Conservation (phyloP, 2,888 invertebrate genomes). For the Eupithecia centaureata region DNA sequence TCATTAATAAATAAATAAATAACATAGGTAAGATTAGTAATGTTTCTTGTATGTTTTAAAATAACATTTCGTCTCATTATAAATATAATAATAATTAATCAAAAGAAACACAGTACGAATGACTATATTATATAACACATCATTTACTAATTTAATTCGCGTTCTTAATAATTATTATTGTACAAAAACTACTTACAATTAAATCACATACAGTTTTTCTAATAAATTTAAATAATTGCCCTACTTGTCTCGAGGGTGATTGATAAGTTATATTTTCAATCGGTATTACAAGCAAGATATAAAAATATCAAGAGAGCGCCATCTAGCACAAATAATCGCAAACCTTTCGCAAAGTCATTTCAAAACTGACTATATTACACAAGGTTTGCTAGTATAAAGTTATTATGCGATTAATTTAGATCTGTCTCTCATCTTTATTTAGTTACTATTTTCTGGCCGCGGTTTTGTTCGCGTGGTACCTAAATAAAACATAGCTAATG, state of each 20-base stretch:
- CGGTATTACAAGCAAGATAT: neutral
- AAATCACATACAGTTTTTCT: constrained; percentile 17
- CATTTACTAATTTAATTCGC: neutral
- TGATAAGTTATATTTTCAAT: neutral
- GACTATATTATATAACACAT: neutral
- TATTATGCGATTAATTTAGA: too few relatives aligned
- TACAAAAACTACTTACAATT: constrained; percentile 29
- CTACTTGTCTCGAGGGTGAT: neutral
- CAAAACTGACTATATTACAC: neutral
- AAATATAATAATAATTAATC: neutral
- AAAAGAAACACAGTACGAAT: neutral
- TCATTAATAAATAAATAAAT: neutral
- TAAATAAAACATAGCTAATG: neutral
- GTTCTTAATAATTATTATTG: neutral
- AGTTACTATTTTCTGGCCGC: neutral
- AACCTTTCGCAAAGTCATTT: neutral
- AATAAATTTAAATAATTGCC: neutral
- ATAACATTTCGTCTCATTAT: neutral
- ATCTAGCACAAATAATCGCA: neutral
- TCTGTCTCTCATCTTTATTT: neutral
- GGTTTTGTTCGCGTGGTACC: neutral
- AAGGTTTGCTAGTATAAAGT: too few relatives aligned
- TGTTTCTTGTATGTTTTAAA: neutral
- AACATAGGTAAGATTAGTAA: neutral
- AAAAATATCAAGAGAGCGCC: neutral